Evolutionary conservation across 2,888 invertebrate species (phyloP).

Genomic region (Thysanoteuthis rhombus): DNA sequence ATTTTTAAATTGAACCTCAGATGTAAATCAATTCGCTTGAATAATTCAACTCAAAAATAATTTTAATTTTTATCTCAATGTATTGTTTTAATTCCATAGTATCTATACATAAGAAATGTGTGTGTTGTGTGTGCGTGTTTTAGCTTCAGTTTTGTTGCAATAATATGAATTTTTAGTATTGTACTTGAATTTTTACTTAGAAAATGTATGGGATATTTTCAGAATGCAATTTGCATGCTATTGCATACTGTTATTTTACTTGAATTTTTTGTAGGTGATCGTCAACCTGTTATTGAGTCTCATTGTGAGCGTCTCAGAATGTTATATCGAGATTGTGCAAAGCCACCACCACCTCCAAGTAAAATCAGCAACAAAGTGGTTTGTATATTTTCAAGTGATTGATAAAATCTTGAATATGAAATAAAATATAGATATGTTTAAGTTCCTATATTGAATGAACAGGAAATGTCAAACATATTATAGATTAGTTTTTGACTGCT

Average conservation of each 20-base stretch:
- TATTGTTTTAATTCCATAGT: too few relatives aligned
- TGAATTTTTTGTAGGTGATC: constrained; percentile 47
- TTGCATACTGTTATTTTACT: neutral
- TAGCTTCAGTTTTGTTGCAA: too few relatives aligned
- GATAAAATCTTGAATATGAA: neutral
- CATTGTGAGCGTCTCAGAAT: constrained; percentile 65
- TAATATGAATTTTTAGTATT: neutral
- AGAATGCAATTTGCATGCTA: neutral
- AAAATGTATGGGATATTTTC: neutral
- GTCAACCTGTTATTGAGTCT: constrained; percentile 56
- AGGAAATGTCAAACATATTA: neutral
- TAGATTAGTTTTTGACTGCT: too few relatives aligned
- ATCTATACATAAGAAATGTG: too few relatives aligned
- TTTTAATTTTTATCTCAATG: too few relatives aligned
- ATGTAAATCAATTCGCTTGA: too few relatives aligned
- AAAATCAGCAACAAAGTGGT: constrained; percentile 58
- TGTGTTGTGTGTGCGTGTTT: too few relatives aligned
- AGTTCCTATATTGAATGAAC: too few relatives aligned
- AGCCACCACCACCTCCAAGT: constrained; percentile 66
- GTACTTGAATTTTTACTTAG: neutral
- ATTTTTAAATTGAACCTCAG: too few relatives aligned
- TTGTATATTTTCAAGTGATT: constrained; percentile 36
- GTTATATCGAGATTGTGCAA: constrained; percentile 68
- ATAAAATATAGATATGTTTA: neutral
- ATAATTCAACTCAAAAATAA: too few relatives aligned